Conservation (phyloP, 1,140 invertebrate genomes). For the Heliothis subflexa region DNA sequence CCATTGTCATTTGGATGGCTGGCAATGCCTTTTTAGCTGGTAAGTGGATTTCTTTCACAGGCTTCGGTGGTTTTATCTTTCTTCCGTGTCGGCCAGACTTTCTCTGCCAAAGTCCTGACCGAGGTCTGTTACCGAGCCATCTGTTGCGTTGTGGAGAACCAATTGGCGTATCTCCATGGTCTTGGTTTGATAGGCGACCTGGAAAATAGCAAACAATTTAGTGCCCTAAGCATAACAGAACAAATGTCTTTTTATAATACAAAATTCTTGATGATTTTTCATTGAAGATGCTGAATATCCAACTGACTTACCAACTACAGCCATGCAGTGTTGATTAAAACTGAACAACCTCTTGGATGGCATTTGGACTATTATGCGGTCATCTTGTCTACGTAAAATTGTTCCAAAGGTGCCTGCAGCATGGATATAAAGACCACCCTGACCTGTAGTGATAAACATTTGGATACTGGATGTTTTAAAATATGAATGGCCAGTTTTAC, state of each 20-base stretch:
- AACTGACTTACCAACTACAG: conserved; percentile 91
- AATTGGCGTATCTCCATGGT: conserved; percentile 91
- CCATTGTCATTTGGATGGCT: conserved; percentile 66
- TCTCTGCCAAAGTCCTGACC: conserved; percentile 96
- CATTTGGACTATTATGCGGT: conserved; percentile 92
- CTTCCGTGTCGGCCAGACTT: conserved; percentile 96
- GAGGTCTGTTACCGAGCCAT: conserved; percentile 94
- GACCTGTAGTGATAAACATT: conserved; percentile 59
- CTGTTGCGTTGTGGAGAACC: conserved; percentile 94
- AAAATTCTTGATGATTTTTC: not conserved
- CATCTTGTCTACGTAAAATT: conserved; percentile 91
- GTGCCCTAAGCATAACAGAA: too few species aligned
- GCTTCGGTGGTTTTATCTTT: conserved; percentile 90
- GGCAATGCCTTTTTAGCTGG: conserved; percentile 51
- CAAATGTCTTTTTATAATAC: not conserved
- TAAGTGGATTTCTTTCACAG: conserved; percentile 69
- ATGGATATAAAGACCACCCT: conserved; percentile 91
- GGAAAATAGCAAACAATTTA: not conserved
- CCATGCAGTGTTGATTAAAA: conserved; percentile 94
- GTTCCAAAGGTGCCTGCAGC: conserved; percentile 93
- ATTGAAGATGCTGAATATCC: not conserved
- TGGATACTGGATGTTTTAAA: not conserved
- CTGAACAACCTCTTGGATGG: conserved; percentile 95
- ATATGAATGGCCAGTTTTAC: too few species aligned
- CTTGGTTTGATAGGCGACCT: conserved; percentile 94